Conservation (phyloP, 2,797 vertebrate genomes). For the Choloepus didactylus region DNA sequence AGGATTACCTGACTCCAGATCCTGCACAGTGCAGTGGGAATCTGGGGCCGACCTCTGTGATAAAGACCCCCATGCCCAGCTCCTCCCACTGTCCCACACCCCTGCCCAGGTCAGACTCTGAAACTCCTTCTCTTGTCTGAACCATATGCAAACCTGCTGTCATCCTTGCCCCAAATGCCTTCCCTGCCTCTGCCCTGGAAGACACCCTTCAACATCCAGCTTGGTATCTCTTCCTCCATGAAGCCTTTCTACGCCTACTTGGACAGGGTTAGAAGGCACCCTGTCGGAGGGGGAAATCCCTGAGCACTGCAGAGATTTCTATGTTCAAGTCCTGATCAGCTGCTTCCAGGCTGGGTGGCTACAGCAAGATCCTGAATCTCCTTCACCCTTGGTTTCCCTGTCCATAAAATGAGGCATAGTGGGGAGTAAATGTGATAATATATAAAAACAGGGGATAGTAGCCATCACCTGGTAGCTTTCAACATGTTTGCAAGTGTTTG, state of each 20-base stretch:
- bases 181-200: not conserved
- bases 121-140: not conserved
- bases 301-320: not conserved
- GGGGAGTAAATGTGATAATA: not conserved
- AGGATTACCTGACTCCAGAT: not conserved
- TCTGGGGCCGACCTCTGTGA: not conserved
- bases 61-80: not conserved
- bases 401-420: not conserved
- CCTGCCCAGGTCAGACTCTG: not conserved
- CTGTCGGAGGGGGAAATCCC: not conserved
- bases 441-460: not conserved
- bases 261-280: not conserved
- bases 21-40: not conserved
- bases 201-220: not conserved
- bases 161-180: not conserved
- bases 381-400: not conserved
- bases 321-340: not conserved
- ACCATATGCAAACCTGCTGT: not conserved
- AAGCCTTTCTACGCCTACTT: conserved; percentile 63
- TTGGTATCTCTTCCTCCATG: conserved; percentile 72
- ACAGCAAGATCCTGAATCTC: not conserved
- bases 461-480: not conserved
- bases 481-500: not conserved
- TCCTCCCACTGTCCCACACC: not conserved
- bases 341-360: not conserved